A percentile compares a stretch with the other conserved stretches of the same genome.
These are phyloP conservation scores for Threskiornis aethiopicus DNA, from an alignment of 2,797 vertebrate species.

Conservation along the genomic window DNA sequence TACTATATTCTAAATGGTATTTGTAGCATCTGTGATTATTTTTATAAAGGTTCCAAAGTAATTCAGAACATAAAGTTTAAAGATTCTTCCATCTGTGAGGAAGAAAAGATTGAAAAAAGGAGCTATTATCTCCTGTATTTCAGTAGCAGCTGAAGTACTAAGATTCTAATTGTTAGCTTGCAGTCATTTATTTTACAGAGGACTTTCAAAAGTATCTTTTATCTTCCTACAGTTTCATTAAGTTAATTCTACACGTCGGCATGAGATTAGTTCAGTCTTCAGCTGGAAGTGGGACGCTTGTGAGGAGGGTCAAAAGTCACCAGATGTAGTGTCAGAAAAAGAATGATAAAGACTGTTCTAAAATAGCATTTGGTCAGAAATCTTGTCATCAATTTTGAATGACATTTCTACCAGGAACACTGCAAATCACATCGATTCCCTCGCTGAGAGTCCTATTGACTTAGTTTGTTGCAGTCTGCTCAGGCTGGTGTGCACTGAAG, in stretches of 20 bases:
- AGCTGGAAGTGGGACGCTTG: neutral
- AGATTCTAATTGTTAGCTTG: constrained; percentile 50
- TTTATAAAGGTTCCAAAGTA: constrained; percentile 45
- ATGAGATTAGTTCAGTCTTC: constrained; percentile 11
- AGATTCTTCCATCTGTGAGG: constrained; percentile 44
- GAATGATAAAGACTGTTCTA: constrained; percentile 30
- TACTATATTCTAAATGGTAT: constrained; percentile 45
- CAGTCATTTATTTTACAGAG: constrained; percentile 8
- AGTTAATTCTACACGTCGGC: neutral
- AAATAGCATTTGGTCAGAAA: constrained; percentile 58
- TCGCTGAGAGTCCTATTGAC: constrained; percentile 61
- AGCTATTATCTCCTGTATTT: constrained; percentile 26
- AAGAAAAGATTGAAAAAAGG: neutral
- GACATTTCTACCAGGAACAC: constrained; percentile 53
- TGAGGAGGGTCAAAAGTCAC: constrained; percentile 11
- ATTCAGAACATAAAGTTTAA: constrained; percentile 60
- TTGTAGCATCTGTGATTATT: constrained; percentile 49
- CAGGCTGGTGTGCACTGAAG: constrained; percentile 54
- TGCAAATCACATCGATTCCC: constrained; percentile 62
- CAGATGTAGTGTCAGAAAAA: neutral
- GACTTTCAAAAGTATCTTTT: neutral
- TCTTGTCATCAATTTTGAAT: constrained; percentile 71
- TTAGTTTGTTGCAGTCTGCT: constrained; percentile 56
- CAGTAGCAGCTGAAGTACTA: constrained; percentile 1
- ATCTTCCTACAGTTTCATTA: constrained; percentile 7